Base-by-base conservation (phyloP, 2,888 invertebrate species). In the Meganola albula region DNA sequence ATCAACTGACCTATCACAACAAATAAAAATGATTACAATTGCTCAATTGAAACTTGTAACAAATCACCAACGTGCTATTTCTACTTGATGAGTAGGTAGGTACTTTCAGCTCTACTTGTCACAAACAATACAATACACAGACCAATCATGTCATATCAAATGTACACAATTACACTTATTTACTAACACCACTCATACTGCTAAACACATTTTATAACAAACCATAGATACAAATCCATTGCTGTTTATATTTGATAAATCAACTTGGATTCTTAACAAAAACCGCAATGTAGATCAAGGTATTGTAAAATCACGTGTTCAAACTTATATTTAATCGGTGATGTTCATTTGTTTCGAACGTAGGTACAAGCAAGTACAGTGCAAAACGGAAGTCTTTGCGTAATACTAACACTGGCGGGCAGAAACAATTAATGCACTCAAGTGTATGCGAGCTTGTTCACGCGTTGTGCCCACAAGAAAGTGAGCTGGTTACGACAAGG, bases 401-500 rank as follows among this genome's bases (percentile, higher is more conserved):
- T 66, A 66, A 63, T 65, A 66, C n/a, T n/a, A n/a, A n/a, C 58
- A 42, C 40, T 51, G 52, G 62, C 57, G 61, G 62, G 67, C 48
- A 45, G 45, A 45, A 67, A 69, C 67, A 72, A 72, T 70, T 60
- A 66, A 67, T 60, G 57, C 61, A 55, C 36, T 37, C 46, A 51
- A 57, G 51, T 57, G 56, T 51, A 56, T 48, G 33, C 42, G 48
- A 48, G 45, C 48, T 36, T 45, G 66, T 74, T 74, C 75, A 78
- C 76, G 74, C 74, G 63, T 56, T 48, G 53, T 63, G 63, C 44
- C 34, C 57, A 53, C 54, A 75, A 63, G 77, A 78, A 78, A 77
- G 77, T 73, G 58, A 58, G 48, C 43, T 52, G 20, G 47, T 73
- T 74, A 71, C 70, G 58, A 65, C 67, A 72, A 39, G 34, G 38